Evolutionary conservation across 2,797 vertebrate genomes (phyloP).

Genomic region (Melanotaenia pygmaea): DNA sequence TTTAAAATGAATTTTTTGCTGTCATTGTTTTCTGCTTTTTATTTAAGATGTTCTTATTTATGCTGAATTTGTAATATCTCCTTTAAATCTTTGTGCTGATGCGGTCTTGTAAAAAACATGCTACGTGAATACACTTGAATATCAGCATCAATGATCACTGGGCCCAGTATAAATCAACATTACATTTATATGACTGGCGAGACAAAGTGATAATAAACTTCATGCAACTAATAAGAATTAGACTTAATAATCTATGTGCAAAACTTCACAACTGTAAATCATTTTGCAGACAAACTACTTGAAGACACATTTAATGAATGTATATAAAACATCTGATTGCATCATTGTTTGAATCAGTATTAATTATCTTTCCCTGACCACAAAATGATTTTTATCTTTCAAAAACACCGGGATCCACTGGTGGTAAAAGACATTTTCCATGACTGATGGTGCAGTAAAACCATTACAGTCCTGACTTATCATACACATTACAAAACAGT

Average conservation of each 20-base stretch:
- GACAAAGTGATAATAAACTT: no score
- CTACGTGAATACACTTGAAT: no score
- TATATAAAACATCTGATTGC: constrained; percentile 4
- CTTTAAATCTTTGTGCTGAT: no score
- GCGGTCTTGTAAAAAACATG: no score
- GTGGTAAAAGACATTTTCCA: constrained; percentile 27
- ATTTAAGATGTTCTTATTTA: no score
- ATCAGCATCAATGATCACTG: no score
- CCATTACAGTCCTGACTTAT: constrained; percentile 18
- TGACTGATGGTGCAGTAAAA: constrained; percentile 14
- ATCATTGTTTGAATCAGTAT: constrained; percentile 17
- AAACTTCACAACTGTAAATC: not conserved
- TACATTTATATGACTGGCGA: no score
- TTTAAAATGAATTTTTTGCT: no score
- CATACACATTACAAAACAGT: constrained; percentile 51
- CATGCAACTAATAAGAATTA: not conserved
- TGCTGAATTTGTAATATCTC: no score
- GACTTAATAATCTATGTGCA: not conserved
- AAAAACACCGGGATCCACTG: constrained; percentile 15
- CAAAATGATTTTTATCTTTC: constrained; percentile 8
- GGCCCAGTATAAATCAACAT: no score
- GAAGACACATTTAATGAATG: constrained; percentile 34
- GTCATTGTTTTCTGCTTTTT: no score
- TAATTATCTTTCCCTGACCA: not conserved
- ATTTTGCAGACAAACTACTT: not conserved